Evolutionary conservation across 2,888 invertebrate species (phyloP).

Genomic region (Tryphoninae sp.): DNA sequence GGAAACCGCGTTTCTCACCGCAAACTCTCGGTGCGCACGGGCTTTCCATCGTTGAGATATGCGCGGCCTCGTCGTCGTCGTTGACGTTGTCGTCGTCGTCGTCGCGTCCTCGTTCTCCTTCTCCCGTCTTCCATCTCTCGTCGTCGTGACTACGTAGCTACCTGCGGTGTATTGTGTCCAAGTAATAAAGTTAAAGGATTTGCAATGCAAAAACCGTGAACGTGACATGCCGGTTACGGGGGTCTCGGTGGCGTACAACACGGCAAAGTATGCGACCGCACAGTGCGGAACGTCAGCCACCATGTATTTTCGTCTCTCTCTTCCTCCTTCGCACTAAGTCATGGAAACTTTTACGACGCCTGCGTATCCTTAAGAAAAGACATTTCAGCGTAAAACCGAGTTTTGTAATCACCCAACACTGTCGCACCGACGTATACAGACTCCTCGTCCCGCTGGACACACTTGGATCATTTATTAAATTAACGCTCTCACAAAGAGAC

Average conservation of each 20-base stretch:
- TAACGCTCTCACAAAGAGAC: background rate
- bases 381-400: slow-evolving; percentile 18
- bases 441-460: background rate
- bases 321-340: slow-evolving; percentile 27
- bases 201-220: slow-evolving; percentile 73
- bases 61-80: slow-evolving; percentile 33
- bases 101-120: slow-evolving; percentile 9
- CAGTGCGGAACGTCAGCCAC: slow-evolving; percentile 24
- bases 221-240: slow-evolving; percentile 47
- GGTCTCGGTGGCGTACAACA: slow-evolving; percentile 36
- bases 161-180: slow-evolving; percentile 69
- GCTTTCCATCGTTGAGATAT: slow-evolving; percentile 50
- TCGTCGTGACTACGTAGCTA: slow-evolving; percentile 60
- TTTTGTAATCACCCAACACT: slow-evolving; percentile 1
- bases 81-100: slow-evolving; percentile 13
- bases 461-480: slow-evolving; percentile 21
- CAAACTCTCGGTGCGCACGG: slow-evolving; percentile 19
- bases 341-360: slow-evolving; percentile 45
- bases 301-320: slow-evolving; percentile 15
- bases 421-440: background rate
- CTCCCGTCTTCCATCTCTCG: slow-evolving; percentile 26
- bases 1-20: slow-evolving; percentile 36
- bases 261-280: slow-evolving; percentile 30
- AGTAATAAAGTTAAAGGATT: slow-evolving; percentile 74
- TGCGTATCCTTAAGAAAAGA: slow-evolving; percentile 12